Base-by-base conservation (phyloP, 1,140 invertebrate species). In the Drosophila ercepeae region DNA sequence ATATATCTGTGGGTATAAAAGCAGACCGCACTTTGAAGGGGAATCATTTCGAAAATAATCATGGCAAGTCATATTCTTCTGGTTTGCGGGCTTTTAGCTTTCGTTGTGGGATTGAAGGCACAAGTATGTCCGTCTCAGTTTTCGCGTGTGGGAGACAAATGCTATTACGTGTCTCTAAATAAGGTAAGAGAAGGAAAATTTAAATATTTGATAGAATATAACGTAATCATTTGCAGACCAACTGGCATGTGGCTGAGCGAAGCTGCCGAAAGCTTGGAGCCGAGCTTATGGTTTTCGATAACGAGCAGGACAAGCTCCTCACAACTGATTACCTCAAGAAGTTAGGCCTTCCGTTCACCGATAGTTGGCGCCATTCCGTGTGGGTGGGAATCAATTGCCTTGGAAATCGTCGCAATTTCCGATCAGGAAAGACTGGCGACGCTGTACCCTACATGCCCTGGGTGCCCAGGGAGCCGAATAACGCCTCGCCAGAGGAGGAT, bases 191-290 rank as follows among this genome's bases (percentile, higher is more conserved):
- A 13, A n/a, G 6, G 1, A 4, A 2, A 23, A 5, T 6, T 44
- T 8, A 14, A n/a, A 2, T 13, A 9, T 18, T 19, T 7, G 9
- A 44, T 1, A 16, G 0, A 39, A 39, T 18, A 3, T 4, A 36
- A 6, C n/a, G 1, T 25, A 25, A 14, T 16, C 11, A 2, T n/a
- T 8, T 32, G 0, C 1, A 61, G 63, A n/a, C 6, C 19, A 67
- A 67, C n/a, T 67, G 63, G 63, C 19, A 51, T 23, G 34, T 32
- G 11, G 63, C 63, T 7, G 55, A 67, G n/a, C 55, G 63, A 7
- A 7, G 4, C 2, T 67, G 63, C 34, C 46, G 63, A 4, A 36
- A 49, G 18, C 25, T 60, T 0, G 55, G 46, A 1, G 44, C 25
- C 14, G 34, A 60, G 11, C 36, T 67, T 1, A 25, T 32, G 1